Base-by-base conservation (phyloP, 2,797 vertebrate species). In the Simalia tracyae region DNA sequence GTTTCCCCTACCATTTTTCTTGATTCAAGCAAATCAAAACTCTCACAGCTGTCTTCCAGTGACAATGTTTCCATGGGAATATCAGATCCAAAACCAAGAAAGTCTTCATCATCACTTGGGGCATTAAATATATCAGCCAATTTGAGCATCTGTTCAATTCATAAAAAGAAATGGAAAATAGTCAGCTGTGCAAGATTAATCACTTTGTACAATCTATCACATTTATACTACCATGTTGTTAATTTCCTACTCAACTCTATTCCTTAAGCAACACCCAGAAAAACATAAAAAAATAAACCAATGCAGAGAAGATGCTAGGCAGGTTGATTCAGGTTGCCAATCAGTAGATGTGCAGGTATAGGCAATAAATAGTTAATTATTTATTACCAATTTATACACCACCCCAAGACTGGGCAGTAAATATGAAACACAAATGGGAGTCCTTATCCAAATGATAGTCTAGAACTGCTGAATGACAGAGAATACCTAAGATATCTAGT, bases 81-180 rank as follows among this genome's bases (percentile, higher is more conserved):
- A 61, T 96, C 96, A 81, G 96, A 96, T 86, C n/a, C 91, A 90
- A 98, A 98, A 12, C 97, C 97, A 36, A 95, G n/a, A 86, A 98
- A 97, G 59, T 98, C 97, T 94, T 98, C 97, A 64, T 72, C 95
- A 84, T 96, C 97, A 92, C 97, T 97, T 88, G 97, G 93, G 28
- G 94, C 88, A 72, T 96, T 97, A 92, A 97, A 97, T 95, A 97
- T 93, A n/a, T 95, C 95, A 92, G 96, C 89, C 92, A 97, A 92
- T 94, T 97, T 95, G 87, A 96, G 92, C 94, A 97, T 94, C 97
- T 97, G 96, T 86, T 90, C 93, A 93, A 96, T 96, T 95, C 93
- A 93, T 91, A 95, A 95, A 7, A 42, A 94, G 76, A 95, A 46
- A 64, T 17, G 89, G 31, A 94, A 93, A 50, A 89, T 17, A 85